These are phyloP conservation scores for Arion vulgaris DNA, from an alignment of 1,140 invertebrate species.

Conservation along the genomic window DNA sequence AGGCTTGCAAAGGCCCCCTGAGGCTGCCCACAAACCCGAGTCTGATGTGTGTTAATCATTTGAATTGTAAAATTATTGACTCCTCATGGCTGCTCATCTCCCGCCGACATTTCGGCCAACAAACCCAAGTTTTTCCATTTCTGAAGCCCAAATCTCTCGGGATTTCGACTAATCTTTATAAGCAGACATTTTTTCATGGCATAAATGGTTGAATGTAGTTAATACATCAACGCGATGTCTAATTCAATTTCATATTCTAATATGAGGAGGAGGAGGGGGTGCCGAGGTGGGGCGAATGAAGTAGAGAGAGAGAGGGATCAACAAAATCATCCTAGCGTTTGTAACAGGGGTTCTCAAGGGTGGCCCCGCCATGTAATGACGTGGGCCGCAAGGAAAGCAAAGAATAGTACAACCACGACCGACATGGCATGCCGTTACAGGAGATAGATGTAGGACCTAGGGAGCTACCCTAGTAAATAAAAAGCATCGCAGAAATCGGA, in stretches of 20 bases:
- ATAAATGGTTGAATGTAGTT: constrained; percentile 7
- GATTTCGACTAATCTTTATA: constrained; percentile 8
- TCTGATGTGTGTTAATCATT: constrained; percentile 31
- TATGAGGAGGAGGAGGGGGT: neutral
- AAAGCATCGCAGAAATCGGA: too few species aligned
- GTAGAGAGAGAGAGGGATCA: too few species aligned
- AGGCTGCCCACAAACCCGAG: neutral
- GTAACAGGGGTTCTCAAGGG: too few species aligned
- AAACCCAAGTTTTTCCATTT: constrained; percentile 14
- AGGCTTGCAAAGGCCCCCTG: neutral
- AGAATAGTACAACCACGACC: too few species aligned
- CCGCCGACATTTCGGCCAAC: constrained; percentile 13
- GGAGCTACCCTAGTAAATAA: too few species aligned
- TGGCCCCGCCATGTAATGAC: too few species aligned
- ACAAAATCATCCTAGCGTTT: too few species aligned
- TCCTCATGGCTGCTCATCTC: constrained; percentile 18
- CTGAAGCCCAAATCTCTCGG: neutral
- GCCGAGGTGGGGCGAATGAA: too few species aligned
- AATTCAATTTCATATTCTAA: constrained; percentile 15
- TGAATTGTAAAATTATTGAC: constrained; percentile 36
- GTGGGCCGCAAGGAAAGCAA: too few species aligned
- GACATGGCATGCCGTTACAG: too few species aligned
- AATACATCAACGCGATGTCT: constrained; percentile 16
- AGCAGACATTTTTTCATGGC: neutral
- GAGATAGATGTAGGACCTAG: too few species aligned